Evolutionary conservation across 2,113 vertebrate species (phyloP).

Genomic region (Phoxinus phoxinus): DNA sequence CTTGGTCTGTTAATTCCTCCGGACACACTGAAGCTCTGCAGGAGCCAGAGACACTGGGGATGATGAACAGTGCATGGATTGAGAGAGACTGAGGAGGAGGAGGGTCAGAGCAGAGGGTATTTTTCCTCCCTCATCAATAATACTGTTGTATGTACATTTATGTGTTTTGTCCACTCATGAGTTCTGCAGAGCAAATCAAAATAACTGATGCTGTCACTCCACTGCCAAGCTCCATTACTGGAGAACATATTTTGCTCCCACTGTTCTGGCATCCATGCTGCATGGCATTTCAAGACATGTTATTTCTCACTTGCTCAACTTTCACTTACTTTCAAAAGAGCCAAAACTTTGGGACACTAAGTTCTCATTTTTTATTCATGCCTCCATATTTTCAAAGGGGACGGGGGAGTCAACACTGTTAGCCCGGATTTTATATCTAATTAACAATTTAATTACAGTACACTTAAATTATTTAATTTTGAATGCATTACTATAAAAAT

Average conservation of each 20-base stretch:
- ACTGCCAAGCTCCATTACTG: constrained; percentile 41
- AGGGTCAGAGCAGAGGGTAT: constrained; percentile 3
- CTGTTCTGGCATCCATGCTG: not conserved
- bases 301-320: constrained; percentile 20
- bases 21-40: constrained; percentile 38
- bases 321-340: not conserved
- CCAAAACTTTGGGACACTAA: not conserved
- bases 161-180: not conserved
- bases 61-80: constrained; percentile 10
- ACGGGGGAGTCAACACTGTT: too few relatives aligned
- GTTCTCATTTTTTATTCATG: not conserved
- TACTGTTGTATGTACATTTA: not conserved
- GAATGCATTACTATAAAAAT: too few relatives aligned
- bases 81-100: not conserved
- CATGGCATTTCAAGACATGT: not conserved
- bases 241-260: constrained; percentile 41
- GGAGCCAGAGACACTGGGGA: constrained; percentile 38
- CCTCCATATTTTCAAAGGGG: not conserved
- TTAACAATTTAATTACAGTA: too few relatives aligned
- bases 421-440: too few relatives aligned
- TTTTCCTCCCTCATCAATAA: constrained; percentile 6
- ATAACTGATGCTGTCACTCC: constrained; percentile 3
- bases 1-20: constrained; percentile 34
- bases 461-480: too few relatives aligned
- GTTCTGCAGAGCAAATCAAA: not conserved